Conservation (phyloP, 2,113 vertebrate genomes). For the Anarhynchus alexandrinus region DNA sequence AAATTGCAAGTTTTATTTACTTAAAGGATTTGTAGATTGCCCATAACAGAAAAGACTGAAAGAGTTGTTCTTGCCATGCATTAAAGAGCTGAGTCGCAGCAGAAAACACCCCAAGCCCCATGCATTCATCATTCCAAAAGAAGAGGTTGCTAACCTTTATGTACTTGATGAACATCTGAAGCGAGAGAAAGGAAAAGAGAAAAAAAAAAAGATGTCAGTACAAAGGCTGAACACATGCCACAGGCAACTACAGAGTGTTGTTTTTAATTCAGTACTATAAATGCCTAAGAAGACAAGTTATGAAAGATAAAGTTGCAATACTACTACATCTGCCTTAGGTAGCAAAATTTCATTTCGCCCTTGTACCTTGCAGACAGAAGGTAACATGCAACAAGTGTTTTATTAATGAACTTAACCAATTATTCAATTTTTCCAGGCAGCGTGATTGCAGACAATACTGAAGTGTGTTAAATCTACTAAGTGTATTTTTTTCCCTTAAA, state of each 20-base stretch:
- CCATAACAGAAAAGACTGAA: constrained; percentile 21
- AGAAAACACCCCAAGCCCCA: constrained; percentile 68
- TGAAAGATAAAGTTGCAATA: constrained; percentile 59
- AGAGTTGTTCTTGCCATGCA: constrained; percentile 75
- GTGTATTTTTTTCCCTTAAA: background rate
- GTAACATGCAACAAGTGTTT: background rate
- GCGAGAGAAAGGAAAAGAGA: constrained; percentile 82
- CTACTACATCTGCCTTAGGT: constrained; percentile 19
- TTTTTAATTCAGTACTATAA: constrained; percentile 43
- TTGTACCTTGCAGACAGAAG: background rate
- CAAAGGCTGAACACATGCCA: constrained; percentile 83
- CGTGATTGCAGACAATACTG: background rate
- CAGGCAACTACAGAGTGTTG: constrained; percentile 75
- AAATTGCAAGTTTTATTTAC: background rate
- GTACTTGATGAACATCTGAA: constrained; percentile 99
- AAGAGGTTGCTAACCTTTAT: constrained; percentile 98
- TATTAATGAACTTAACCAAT: background rate
- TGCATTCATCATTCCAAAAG: constrained; percentile 73
- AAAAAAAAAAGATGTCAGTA: constrained; percentile 82
- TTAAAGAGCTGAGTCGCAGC: constrained; percentile 45
- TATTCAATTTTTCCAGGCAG: background rate
- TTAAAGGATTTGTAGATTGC: constrained; percentile 28
- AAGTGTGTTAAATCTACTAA: background rate
- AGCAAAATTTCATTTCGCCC: constrained; percentile 28
- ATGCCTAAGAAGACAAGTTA: background rate